Percentiles rank a stretch among this genome's conserved stretches.
These are phyloP conservation scores for Calypte anna DNA, from an alignment of 2,113 vertebrate species.

Conservation along the genomic window DNA sequence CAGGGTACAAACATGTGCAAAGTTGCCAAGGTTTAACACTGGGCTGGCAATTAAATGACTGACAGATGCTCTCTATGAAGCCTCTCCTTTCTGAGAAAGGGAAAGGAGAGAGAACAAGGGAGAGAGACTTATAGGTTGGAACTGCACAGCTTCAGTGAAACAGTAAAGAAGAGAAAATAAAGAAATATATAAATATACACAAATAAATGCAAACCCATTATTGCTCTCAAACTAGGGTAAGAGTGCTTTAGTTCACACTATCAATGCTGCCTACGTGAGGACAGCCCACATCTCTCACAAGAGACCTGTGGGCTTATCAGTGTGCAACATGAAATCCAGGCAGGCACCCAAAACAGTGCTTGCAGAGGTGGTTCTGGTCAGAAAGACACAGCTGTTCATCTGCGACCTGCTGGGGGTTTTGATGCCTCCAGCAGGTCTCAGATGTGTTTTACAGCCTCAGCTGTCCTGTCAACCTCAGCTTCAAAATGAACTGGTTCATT, in stretches of 20 bases:
- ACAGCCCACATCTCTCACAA: rapidly evolving
- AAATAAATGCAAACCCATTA: too few species aligned
- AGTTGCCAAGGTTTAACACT: too few species aligned
- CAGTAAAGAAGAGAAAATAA: too few species aligned
- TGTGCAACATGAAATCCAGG: background rate
- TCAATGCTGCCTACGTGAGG: background rate
- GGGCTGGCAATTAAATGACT: too few species aligned
- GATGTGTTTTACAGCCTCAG: background rate
- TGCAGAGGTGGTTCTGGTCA: background rate
- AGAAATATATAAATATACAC: too few species aligned
- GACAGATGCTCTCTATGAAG: too few species aligned
- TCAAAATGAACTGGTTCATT: background rate
- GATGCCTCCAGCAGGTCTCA: background rate
- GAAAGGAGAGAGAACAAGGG: too few species aligned
- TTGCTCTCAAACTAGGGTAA: too few species aligned
- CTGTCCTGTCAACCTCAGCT: background rate
- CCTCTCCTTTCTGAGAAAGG: too few species aligned
- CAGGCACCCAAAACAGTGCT: rapidly evolving
- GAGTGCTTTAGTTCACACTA: background rate
- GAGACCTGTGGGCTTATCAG: background rate
- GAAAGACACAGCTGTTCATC: background rate
- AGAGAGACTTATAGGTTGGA: too few species aligned
- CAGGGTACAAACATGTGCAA: background rate
- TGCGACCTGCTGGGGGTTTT: background rate
- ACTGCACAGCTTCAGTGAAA: too few species aligned